phyloP scores from a whole-genome alignment of 2,797 vertebrate genomes.

The Psittacula derbiana region DNA sequence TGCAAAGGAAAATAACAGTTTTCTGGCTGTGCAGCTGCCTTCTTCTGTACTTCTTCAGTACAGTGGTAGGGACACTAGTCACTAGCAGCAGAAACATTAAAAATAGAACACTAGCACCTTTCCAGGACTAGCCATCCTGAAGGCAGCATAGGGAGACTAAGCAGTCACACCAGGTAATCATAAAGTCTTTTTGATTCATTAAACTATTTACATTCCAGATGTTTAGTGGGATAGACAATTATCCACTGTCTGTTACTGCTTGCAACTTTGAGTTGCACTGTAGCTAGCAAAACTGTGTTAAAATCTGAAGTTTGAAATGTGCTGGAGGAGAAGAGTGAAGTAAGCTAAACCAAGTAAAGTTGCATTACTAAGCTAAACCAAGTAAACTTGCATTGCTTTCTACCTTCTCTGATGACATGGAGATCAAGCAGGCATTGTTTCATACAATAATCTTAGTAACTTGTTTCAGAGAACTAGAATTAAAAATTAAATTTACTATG shows the following conservation, averaged over 20 bases:
- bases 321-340: neutral
- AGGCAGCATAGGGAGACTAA: neutral
- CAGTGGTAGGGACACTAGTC: no score
- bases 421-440: neutral
- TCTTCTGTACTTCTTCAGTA: neutral
- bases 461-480: neutral
- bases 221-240: neutral
- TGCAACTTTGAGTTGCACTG: rapidly evolving
- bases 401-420: neutral
- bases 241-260: neutral
- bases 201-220: neutral
- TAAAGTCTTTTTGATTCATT: neutral
- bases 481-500: neutral
- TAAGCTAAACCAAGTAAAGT: neutral
- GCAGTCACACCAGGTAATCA: neutral
- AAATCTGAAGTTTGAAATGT: neutral
- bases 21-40: neutral
- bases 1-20: neutral
- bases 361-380: neutral
- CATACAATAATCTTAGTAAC: neutral
- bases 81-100: neutral
- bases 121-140: no score
- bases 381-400: neutral
- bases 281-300: neutral
- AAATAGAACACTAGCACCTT: rapidly evolving